phyloP scores from a whole-genome alignment of 37 sponge, comb jelly and placozoan species.

The Ephydatia muelleri region DNA sequence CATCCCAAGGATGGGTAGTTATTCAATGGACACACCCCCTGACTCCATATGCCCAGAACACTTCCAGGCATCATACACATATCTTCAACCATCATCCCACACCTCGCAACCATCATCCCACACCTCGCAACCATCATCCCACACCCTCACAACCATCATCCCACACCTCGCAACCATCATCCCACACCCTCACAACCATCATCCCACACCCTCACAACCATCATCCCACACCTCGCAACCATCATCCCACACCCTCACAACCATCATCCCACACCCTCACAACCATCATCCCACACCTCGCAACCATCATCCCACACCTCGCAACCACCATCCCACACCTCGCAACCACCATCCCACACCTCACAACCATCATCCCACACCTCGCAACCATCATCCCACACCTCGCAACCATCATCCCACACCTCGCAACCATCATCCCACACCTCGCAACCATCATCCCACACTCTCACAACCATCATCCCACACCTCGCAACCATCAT shows the following conservation, averaged over 20 bases:
- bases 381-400: no score
- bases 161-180: neutral
- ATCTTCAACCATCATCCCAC: no score
- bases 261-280: no score
- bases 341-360: neutral
- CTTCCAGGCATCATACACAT: no score
- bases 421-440: neutral
- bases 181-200: neutral
- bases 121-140: neutral
- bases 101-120: neutral
- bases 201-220: neutral
- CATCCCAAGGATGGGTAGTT: no score
- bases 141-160: neutral
- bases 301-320: neutral
- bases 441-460: neutral
- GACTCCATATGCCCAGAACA: no score
- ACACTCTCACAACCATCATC: neutral
- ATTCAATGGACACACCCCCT: no score
- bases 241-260: neutral
- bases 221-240: neutral
- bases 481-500: neutral
- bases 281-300: neutral
- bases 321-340: neutral
- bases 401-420: neutral
- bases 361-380: neutral